These are phyloP conservation scores for Chanos chanos DNA, from an alignment of 2,797 vertebrate species.

Conservation along the genomic window DNA sequence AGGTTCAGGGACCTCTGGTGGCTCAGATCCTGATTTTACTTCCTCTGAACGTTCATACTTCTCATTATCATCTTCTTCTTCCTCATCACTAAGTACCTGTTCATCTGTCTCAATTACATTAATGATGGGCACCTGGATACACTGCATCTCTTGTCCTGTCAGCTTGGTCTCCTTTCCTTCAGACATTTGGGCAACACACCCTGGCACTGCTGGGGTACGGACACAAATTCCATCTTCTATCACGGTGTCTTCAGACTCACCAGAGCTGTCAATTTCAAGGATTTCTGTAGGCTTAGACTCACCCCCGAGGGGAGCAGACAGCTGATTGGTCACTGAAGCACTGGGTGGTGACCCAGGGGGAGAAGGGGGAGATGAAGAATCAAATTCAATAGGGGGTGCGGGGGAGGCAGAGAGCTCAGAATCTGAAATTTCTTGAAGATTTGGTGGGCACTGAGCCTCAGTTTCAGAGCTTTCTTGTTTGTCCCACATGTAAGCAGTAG, in stretches of 20 bases:
- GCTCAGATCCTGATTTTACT: slow-evolving; percentile 30
- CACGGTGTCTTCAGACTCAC: slow-evolving; percentile 86
- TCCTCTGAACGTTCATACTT: slow-evolving; percentile 43
- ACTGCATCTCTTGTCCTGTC: slow-evolving; percentile 53
- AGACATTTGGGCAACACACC: slow-evolving; percentile 20
- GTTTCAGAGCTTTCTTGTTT: slow-evolving; percentile 60
- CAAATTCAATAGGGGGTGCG: slow-evolving; percentile 57
- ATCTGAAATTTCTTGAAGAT: slow-evolving; percentile 30
- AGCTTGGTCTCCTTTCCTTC: slow-evolving; percentile 42
- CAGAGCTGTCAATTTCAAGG: slow-evolving; percentile 82
- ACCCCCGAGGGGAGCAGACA: slow-evolving; percentile 40
- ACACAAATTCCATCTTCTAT: slow-evolving; percentile 71
- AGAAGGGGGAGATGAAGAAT: slow-evolving; percentile 30
- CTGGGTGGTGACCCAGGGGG: slow-evolving; percentile 13
- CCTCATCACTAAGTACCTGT: slow-evolving; percentile 64
- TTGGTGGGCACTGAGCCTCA: slow-evolving; percentile 30
- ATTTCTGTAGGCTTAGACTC: slow-evolving; percentile 57
- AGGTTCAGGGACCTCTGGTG: slow-evolving; percentile 57
- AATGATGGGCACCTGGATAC: slow-evolving; percentile 75
- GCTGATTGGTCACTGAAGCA: slow-evolving; percentile 20
- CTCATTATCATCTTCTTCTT: slow-evolving; percentile 51
- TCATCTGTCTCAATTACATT: slow-evolving; percentile 78
- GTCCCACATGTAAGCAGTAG: slow-evolving; percentile 73
- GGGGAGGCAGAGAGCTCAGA: slow-evolving; percentile 39
- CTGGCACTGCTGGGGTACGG: slow-evolving; percentile 10